Evolutionary conservation across 2,797 vertebrate species (phyloP).

Genomic region (Merluccius polli): DNA sequence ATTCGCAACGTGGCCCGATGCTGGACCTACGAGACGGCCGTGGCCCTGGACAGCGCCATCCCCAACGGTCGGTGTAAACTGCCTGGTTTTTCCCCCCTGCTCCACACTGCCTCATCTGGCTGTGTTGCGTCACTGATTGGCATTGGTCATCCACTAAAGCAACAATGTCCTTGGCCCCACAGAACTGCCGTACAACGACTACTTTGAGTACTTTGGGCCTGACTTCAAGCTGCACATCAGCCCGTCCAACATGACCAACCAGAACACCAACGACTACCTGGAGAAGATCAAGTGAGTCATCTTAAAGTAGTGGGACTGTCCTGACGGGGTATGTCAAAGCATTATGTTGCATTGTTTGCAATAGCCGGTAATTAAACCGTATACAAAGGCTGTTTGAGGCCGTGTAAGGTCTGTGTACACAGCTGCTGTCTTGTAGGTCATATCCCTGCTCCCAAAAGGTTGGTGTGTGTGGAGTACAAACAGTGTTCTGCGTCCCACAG

Average conservation of each 20-base stretch:
- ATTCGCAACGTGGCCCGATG: constrained; percentile 95
- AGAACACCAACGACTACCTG: constrained; percentile 96
- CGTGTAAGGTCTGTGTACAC: neutral
- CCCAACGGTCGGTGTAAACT: constrained; percentile 74
- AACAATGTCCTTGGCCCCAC: neutral
- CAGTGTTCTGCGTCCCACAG: constrained; percentile 28
- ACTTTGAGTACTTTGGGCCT: constrained; percentile 98
- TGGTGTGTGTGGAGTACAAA: neutral
- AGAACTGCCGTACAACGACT: constrained; percentile 96
- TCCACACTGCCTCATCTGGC: neutral
- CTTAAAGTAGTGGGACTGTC: neutral
- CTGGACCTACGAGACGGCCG: constrained; percentile 96
- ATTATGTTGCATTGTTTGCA: neutral
- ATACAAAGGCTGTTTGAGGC: neutral
- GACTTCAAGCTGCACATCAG: constrained; percentile 99
- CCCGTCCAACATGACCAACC: constrained; percentile 99
- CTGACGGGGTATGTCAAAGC: neutral
- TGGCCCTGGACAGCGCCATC: constrained; percentile 91
- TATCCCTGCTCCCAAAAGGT: neutral
- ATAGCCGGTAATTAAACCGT: neutral
- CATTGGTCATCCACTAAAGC: neutral
- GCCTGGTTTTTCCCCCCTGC: too few species aligned
- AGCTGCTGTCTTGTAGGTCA: neutral
- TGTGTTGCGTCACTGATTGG: neutral
- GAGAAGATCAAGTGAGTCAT: constrained; percentile 89